phyloP scores from a whole-genome alignment of 2,888 invertebrate genomes.

The Lepidochrysops patricia region DNA sequence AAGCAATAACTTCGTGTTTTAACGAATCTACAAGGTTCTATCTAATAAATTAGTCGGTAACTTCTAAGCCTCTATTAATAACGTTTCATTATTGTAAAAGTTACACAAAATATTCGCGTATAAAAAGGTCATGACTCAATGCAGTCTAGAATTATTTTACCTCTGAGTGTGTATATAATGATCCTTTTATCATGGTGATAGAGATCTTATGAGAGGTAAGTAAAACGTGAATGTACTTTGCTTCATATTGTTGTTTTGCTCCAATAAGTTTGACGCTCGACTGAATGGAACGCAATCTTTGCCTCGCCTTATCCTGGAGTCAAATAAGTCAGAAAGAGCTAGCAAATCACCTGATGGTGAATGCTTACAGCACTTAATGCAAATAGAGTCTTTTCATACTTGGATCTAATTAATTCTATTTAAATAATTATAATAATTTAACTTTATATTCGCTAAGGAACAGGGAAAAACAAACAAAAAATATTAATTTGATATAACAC shows the following conservation, averaged over 20 bases:
- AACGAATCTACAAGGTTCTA: no score
- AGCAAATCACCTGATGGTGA: no score
- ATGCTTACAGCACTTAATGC: no score
- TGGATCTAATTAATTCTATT: no score
- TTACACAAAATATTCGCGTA: background rate
- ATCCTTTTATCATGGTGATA: background rate
- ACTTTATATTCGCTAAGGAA: no score
- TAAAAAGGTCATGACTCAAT: background rate
- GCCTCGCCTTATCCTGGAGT: constrained; percentile 26
- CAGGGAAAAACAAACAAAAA: no score
- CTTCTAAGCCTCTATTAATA: background rate
- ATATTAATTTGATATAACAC: no score
- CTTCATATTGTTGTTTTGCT: constrained; percentile 37
- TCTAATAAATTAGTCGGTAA: background rate
- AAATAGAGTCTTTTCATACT: no score
- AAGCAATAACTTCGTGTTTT: no score
- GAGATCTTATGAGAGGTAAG: background rate
- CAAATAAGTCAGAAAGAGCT: no score
- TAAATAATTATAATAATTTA: no score
- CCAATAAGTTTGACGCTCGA: constrained; percentile 46
- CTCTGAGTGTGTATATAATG: background rate
- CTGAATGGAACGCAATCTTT: constrained; percentile 43
- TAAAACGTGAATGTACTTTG: no score
- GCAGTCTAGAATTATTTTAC: background rate
- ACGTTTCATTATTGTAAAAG: background rate